Base-by-base conservation (phyloP, 37 sponge, comb jelly and placozoan species). In the Dysidea cf. avara region DNA sequence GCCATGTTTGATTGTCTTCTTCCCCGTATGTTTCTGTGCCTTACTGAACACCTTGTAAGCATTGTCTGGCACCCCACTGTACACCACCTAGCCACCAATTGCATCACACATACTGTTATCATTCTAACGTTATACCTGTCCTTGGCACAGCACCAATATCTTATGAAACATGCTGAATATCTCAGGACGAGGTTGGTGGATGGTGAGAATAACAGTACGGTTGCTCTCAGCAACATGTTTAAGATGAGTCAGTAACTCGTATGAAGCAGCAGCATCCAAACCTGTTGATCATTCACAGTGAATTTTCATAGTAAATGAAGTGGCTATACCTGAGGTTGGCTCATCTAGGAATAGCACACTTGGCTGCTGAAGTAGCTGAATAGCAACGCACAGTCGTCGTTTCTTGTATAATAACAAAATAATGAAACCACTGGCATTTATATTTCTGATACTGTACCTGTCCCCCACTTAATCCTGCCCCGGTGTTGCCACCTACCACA, bases 381-480 rank as follows among this genome's bases (percentile, higher is more conserved):
- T 50, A 35, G 93, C 93, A 14, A 92, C 71, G 50, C 64, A 43
- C 33, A 92, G 69, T 13, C 88, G 60, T 32, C 93, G 76, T 38
- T 87, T 92, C 66, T 94, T 21, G 0, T 16, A 4, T 24, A 12
- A 37, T 17, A 3, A 52, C 25, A 56, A 13, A 14, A 5, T 7
- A 7, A 6, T 14, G 29, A 7, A 12, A 61, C 2, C 63, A 16
- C 17, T 61, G 26, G 17, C 31, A 61, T 3, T n/a, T 33, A 59
- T 24, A 40, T 57, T 11, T 31, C 35, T 7, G 74, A 32, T 26
- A 29, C 37, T 2, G 50, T 58, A 86, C 86, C 81, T 87, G 96
- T 31, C 97, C 97, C 22, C 97, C 97, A 72, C 97, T 96, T 1
- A 96, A 81, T 0, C 94, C 94, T 43, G 81, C 68, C 17, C 94